Base-by-base conservation (phyloP, 2,888 invertebrate species). In the Perizoma affinitatum region DNA sequence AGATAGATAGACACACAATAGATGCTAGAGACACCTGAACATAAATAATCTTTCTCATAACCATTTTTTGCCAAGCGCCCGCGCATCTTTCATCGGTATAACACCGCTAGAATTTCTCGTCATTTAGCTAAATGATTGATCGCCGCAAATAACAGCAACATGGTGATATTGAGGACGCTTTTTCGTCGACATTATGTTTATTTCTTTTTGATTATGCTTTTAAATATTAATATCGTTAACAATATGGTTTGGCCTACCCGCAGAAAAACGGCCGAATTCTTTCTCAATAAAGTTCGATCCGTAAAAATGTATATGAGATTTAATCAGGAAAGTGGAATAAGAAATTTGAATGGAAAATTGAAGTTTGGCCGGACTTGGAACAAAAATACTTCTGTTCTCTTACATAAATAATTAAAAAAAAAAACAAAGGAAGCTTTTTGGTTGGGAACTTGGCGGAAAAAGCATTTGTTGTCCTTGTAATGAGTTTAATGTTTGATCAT, bases 131-230 rank as follows among this genome's bases (percentile, higher is more conserved):
- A 64, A 58, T 58, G 41, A 57, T 38, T 43, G 54, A 58, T 61
- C 9, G n/a, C 47, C 47, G 40, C 40, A 36, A 63, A 34, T 46
- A 11, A 43, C 66, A 22, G 64, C 54, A 48, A 60, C 71, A 66
- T 59, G 33, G n/a, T 38, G 7, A 44, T 64, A 70, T 69, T 61
- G 70, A 66, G 70, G 70, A 65, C 70, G 61, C 63, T 66, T 72
- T 69, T 68, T 67, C 66, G 64, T 54, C 54, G 62, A 58, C 53
- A 58, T 59, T 42, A 68, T 65, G 66, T 67, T 69, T 68, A 67
- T 69, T 68, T 69, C 66, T 55, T 71, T 69, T 71, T 68, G 68
- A 70, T 70, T 69, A 64, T 62, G 65, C 58, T 48, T 70, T 71
- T 69, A 65, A 66, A 66, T 68, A 68, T 65, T 62, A 70, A 70